Percentiles rank a stretch among this genome's conserved stretches.
These are phyloP conservation scores for Characodon lateralis DNA, from an alignment of 2,797 vertebrate genomes.

Conservation along the genomic window DNA sequence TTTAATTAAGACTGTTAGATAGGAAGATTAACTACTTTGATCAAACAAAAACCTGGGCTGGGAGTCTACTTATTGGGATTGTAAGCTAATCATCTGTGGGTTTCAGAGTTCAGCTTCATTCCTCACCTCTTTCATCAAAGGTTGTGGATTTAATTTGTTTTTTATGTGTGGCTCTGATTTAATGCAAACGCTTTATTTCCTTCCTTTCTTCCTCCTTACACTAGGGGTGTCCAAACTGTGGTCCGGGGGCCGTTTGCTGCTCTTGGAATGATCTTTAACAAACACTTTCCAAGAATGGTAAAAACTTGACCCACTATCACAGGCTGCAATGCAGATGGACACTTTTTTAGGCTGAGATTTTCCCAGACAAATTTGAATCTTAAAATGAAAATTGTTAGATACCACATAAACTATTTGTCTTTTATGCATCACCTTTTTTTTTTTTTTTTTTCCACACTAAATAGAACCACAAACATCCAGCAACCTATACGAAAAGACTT, in stretches of 20 bases:
- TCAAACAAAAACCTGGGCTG: background rate
- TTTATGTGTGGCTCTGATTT: background rate
- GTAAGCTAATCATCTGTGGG: background rate
- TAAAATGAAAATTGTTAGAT: background rate
- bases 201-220: background rate
- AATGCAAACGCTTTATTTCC: background rate
- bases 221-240: background rate
- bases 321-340: background rate
- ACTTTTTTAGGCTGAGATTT: background rate
- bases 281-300: background rate
- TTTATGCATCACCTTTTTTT: too few species aligned
- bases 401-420: background rate
- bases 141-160: background rate
- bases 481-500: too few species aligned
- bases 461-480: too few species aligned
- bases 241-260: background rate
- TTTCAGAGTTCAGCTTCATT: background rate
- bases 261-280: background rate
- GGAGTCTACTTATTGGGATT: background rate
- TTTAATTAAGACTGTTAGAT: background rate
- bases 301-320: background rate
- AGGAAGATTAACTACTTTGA: background rate
- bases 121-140: background rate
- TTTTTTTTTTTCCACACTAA: too few species aligned
- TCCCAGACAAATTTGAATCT: background rate